Percentiles rank a stretch among this genome's conserved stretches.
Conservation (phyloP, 2,888 invertebrate species). For the Drosophila falleni region DNA sequence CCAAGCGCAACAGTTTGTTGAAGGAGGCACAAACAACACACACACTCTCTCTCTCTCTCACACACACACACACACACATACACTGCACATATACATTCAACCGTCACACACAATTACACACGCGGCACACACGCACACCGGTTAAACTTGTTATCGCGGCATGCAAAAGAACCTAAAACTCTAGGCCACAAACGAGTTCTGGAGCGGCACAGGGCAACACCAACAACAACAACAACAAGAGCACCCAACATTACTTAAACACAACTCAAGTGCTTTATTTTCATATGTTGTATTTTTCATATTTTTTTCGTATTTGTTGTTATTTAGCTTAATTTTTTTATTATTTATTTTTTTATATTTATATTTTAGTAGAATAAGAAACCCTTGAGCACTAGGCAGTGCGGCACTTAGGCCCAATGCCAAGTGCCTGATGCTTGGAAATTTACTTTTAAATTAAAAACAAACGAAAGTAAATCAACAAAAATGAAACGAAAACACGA, state of each 20-base stretch:
- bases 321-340: constrained; percentile 26
- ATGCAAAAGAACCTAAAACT: constrained; percentile 74
- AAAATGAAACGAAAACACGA: constrained; percentile 76
- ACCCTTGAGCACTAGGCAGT: constrained; percentile 44
- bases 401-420: constrained; percentile 27
- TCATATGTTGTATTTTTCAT: constrained; percentile 52
- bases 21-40: constrained; percentile 65
- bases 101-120: constrained; percentile 62
- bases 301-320: constrained; percentile 21
- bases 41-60: constrained; percentile 24
- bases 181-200: constrained; percentile 78
- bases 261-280: constrained; percentile 71
- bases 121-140: constrained; percentile 70
- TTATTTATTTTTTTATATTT: constrained; percentile 11
- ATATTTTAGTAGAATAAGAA: constrained; percentile 35
- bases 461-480: constrained; percentile 80
- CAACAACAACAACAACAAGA: constrained; percentile 23
- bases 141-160: constrained; percentile 81
- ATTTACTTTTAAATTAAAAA: constrained; percentile 76
- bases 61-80: constrained; percentile 2
- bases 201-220: constrained; percentile 69
- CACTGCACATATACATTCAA: constrained; percentile 25
- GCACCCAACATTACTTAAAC: constrained; percentile 44
- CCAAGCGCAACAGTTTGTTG: constrained; percentile 78
- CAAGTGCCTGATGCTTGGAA: constrained; percentile 59